These are phyloP conservation scores for Eristalis arbustorum DNA, from an alignment of 2,888 invertebrate species.

Conservation along the genomic window DNA sequence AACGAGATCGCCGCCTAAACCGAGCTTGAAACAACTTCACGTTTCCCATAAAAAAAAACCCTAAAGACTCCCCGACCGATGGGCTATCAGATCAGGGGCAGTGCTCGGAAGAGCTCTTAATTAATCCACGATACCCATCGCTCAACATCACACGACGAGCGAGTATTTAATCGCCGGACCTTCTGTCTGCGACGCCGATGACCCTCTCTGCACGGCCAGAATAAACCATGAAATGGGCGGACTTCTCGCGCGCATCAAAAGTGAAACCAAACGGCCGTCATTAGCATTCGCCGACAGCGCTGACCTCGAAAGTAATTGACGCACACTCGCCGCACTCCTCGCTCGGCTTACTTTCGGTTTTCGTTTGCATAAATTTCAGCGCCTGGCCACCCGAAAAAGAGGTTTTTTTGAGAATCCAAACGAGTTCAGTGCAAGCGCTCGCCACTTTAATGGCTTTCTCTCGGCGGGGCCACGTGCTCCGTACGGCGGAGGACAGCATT, in stretches of 20 bases:
- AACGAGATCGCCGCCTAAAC: not conserved
- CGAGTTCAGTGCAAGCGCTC: not conserved
- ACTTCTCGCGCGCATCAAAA: not conserved
- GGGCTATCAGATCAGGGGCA: not conserved
- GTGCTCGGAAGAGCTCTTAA: not conserved
- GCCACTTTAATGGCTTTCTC: constrained; percentile 50
- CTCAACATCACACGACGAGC: not conserved
- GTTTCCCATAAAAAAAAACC: not conserved
- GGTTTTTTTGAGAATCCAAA: constrained; percentile 1
- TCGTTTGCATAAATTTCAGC: constrained; percentile 18
- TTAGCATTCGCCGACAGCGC: not conserved
- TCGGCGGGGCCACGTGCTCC: not conserved
- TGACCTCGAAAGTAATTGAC: not conserved
- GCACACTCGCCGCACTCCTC: not conserved
- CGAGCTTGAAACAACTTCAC: not conserved
- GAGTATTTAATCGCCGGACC: not conserved
- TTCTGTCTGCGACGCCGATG: not conserved
- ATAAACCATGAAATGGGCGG: not conserved
- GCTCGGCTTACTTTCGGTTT: constrained; percentile 41
- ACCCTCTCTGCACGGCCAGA: not conserved
- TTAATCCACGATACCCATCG: not conserved
- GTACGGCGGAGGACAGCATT: constrained; percentile 5
- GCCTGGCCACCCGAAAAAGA: not conserved
- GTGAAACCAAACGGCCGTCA: not conserved
- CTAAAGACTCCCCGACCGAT: not conserved